Percentiles rank a stretch among this genome's conserved stretches.
These are phyloP conservation scores for Harmothoe impar DNA, from an alignment of 2,888 invertebrate species.

Conservation along the genomic window DNA sequence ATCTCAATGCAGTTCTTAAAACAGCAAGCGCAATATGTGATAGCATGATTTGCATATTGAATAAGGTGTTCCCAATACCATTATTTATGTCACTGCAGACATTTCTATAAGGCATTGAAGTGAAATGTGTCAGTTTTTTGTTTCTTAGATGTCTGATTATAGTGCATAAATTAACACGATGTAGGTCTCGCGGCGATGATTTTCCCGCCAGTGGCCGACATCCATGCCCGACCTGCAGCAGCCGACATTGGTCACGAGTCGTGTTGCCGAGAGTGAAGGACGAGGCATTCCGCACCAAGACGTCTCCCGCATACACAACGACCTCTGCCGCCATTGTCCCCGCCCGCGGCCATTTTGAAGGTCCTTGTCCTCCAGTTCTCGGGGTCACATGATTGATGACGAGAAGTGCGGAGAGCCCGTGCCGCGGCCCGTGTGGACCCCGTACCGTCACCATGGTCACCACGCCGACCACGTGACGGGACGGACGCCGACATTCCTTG, in stretches of 20 bases:
- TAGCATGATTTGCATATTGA: too few species aligned
- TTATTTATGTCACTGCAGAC: too few species aligned
- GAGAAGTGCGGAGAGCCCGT: constrained; percentile 10
- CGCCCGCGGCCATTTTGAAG: constrained; percentile 10
- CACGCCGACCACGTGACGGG: constrained; percentile 40
- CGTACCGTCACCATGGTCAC: constrained; percentile 58
- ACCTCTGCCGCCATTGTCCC: constrained; percentile 5
- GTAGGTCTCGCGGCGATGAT: neutral
- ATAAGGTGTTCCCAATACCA: too few species aligned
- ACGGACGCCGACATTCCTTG: constrained; percentile 18
- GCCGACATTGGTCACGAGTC: neutral
- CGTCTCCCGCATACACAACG: constrained; percentile 34
- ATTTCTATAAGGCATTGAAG: too few species aligned
- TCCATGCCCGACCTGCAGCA: neutral
- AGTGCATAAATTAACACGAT: too few species aligned
- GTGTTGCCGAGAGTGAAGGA: neutral
- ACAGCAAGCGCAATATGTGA: too few species aligned
- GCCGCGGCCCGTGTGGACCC: constrained; percentile 49
- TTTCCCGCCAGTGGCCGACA: neutral
- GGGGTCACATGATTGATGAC: constrained; percentile 35
- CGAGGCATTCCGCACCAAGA: neutral
- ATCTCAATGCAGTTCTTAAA: too few species aligned
- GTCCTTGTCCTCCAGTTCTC: neutral
- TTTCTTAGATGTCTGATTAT: too few species aligned
- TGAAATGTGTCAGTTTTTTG: too few species aligned